Evolutionary conservation across 1,140 invertebrate genomes (phyloP), one percentile per base, ranked within the genome.

Genomic region (Tenebrio molitor): DNA sequence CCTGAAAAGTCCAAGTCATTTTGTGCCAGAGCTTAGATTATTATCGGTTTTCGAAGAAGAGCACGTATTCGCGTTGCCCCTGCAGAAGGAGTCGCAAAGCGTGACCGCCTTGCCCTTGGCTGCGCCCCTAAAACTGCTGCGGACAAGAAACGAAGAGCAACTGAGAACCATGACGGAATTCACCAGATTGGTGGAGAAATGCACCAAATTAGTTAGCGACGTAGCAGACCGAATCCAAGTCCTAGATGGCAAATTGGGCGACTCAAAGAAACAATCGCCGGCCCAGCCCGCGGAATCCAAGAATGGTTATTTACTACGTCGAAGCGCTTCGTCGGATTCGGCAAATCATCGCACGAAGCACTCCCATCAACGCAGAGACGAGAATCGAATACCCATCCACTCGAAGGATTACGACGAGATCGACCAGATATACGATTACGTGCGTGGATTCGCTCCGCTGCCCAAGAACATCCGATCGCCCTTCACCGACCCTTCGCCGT

Each of bases 401-500:
- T 88, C 90, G 6, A 93, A 94, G 79, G 94, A 97, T 76, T 97
- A 97, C 84, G 95, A 97, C 77, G 96, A 98, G 84, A 97, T 97
- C 75, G 96, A 98, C 86, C 95, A 97, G 84, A 96, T 98, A 70
- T 98, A 98, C 82, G 95, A 96, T 81, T 98, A 97, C 81, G 95
- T 98, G 0, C 86, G 96, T 44, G 96, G 96, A 0, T 93, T 97
- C 78, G 93, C 93, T 8, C 94, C 95, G 0, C 85, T 97, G 23
- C 94, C 95, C 0, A 95, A 95, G 81, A 92, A 89, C 79, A 87
- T 93, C 19, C 88, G 91, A 71, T 89, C 90, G 0, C 89, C 89
- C 0, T 92, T 90, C 77, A 87, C 88, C 23, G 84, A 86, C 72
- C 82, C 85, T 10, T 85, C 85, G 25, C 82, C 82, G 29, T 82